Evolutionary conservation across 1,140 invertebrate genomes (phyloP).

Genomic region (Akabosia matsudoensis): DNA sequence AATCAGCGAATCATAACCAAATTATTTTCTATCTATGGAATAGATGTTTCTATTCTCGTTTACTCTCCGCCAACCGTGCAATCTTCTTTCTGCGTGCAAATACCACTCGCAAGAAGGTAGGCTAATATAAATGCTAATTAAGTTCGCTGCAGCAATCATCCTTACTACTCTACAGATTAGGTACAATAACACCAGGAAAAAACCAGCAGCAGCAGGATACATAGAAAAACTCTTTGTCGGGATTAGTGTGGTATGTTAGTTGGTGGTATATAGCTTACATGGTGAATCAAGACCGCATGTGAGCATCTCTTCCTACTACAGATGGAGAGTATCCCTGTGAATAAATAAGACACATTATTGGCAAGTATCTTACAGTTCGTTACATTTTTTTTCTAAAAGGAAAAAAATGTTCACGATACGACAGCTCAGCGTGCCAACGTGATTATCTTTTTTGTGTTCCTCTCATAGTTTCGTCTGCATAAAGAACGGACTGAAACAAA

Average conservation of each 20-base stretch:
- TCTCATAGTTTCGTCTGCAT: too few relatives aligned
- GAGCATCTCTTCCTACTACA: background rate
- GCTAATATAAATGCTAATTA: slow-evolving; percentile 13
- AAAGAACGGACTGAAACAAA: too few relatives aligned
- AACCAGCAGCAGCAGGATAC: background rate
- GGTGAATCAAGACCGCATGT: background rate
- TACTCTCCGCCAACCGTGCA: background rate
- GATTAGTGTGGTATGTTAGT: background rate
- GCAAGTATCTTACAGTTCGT: too few relatives aligned
- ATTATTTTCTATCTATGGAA: too few relatives aligned
- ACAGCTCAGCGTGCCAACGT: background rate
- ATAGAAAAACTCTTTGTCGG: background rate
- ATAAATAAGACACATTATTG: too few relatives aligned
- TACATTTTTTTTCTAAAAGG: background rate
- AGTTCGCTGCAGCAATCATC: slow-evolving; percentile 11
- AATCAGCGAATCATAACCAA: too few relatives aligned
- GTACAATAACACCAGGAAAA: background rate
- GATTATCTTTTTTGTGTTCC: too few relatives aligned
- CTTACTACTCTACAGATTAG: background rate
- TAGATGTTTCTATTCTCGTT: too few relatives aligned
- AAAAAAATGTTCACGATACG: background rate
- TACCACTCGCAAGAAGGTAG: background rate
- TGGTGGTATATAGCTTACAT: background rate
- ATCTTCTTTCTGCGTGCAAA: background rate
- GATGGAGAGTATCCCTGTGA: background rate